Conservation (phyloP, 2,888 invertebrate genomes). For the Coleophora flavipennella region DNA sequence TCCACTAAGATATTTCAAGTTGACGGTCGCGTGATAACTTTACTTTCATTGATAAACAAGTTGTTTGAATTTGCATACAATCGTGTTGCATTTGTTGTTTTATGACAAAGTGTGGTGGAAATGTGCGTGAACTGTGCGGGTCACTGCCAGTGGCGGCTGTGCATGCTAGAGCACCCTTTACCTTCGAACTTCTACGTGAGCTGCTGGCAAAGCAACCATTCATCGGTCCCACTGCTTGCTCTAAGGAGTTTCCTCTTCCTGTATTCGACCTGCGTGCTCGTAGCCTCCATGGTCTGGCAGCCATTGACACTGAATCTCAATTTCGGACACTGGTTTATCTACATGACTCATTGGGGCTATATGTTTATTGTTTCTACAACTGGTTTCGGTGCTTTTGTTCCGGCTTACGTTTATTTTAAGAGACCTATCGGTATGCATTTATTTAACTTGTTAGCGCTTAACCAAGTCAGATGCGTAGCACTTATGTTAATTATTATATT, state of each 20-base stretch:
- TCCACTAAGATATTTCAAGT: constrained; percentile 16
- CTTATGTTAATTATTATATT: no score
- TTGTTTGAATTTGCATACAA: neutral
- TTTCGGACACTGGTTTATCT: constrained; percentile 56
- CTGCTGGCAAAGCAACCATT: constrained; percentile 43
- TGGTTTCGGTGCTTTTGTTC: constrained; percentile 39
- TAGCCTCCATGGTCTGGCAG: constrained; percentile 26
- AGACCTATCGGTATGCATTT: constrained; percentile 41
- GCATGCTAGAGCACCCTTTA: constrained; percentile 33
- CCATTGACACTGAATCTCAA: constrained; percentile 28
- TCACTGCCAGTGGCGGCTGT: constrained; percentile 38
- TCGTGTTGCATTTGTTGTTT: neutral
- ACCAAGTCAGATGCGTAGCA: no score
- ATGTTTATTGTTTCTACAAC: constrained; percentile 37
- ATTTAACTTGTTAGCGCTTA: no score
- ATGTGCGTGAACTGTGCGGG: constrained; percentile 22
- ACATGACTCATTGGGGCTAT: constrained; percentile 60
- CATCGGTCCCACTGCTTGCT: constrained; percentile 33
- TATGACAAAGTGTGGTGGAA: neutral
- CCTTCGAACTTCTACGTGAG: constrained; percentile 50
- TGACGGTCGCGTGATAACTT: constrained; percentile 3
- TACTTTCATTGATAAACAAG: constrained; percentile 2
- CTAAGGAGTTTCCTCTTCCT: constrained; percentile 40
- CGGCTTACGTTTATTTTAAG: constrained; percentile 37
- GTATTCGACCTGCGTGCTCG: constrained; percentile 32